A percentile compares a stretch with the other conserved stretches of the same genome.
phyloP scores from a whole-genome alignment of 2,113 vertebrate species.

The Chlorocebus sabaeus region DNA sequence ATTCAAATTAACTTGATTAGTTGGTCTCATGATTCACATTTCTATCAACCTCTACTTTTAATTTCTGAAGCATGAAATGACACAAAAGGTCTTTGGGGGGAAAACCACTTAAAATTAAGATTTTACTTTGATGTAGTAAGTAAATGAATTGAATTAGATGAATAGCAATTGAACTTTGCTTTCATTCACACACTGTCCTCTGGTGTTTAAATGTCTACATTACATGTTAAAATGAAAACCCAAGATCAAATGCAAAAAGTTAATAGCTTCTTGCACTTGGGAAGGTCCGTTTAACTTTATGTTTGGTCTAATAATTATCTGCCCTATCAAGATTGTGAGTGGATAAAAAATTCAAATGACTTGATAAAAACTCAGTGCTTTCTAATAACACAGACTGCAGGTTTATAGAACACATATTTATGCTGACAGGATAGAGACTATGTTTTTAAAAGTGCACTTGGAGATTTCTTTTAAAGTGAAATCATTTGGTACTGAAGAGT shows the following conservation, averaged over 20 bases:
- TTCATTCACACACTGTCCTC: slow-evolving; percentile 72
- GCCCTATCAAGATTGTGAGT: background rate
- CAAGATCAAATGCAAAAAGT: background rate
- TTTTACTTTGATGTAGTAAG: slow-evolving; percentile 51
- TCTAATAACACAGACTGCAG: background rate
- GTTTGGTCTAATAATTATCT: background rate
- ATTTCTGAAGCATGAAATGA: slow-evolving; percentile 62
- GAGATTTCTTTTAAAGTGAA: slow-evolving; percentile 24
- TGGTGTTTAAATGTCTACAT: slow-evolving; percentile 68
- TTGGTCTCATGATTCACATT: slow-evolving; percentile 65
- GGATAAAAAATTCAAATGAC: background rate
- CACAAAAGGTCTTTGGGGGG: slow-evolving; percentile 63
- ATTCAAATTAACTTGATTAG: slow-evolving; percentile 74
- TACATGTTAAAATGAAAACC: slow-evolving; percentile 47
- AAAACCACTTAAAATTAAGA: slow-evolving; percentile 59
- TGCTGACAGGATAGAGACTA: background rate
- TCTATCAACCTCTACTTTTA: slow-evolving; percentile 63
- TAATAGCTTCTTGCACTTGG: background rate
- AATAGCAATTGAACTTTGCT: slow-evolving; percentile 37
- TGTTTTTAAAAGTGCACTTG: background rate
- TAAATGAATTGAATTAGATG: slow-evolving; percentile 39
- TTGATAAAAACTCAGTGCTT: background rate
- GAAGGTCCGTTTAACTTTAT: background rate
- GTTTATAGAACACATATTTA: background rate
- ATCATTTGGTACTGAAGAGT: background rate